These are phyloP conservation scores for Drepana falcataria DNA, from an alignment of 2,888 invertebrate genomes.

Conservation along the genomic window DNA sequence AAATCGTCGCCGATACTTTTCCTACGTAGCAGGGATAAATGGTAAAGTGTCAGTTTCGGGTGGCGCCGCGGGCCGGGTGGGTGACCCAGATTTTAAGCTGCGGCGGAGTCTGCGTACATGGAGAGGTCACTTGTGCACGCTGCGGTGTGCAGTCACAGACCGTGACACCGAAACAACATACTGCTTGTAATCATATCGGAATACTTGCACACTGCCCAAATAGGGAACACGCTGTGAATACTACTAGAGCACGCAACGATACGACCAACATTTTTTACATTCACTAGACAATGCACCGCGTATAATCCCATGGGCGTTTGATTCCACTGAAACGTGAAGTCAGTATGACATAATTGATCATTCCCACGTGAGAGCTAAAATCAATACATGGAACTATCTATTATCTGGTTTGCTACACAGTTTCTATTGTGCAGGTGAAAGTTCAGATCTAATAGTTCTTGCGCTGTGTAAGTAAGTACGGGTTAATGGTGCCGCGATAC, in stretches of 20 bases:
- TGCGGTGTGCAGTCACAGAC: constrained; percentile 32
- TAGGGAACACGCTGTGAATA: constrained; percentile 21
- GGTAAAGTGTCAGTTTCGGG: constrained; percentile 38
- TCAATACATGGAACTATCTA: constrained; percentile 22
- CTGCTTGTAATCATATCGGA: constrained; percentile 30
- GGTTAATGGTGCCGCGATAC: constrained; percentile 13
- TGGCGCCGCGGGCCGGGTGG: constrained; percentile 32
- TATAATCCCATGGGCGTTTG: constrained; percentile 28
- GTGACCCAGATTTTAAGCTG: constrained; percentile 58
- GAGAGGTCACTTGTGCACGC: constrained; percentile 45
- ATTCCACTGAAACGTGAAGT: constrained; percentile 30
- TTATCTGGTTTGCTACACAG: constrained; percentile 37
- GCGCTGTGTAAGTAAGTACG: constrained; percentile 17
- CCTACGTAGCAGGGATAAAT: constrained; percentile 4
- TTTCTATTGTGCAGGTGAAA: constrained; percentile 64
- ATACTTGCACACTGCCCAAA: constrained; percentile 20
- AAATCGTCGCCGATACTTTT: not conserved
- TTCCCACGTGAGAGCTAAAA: constrained; percentile 44
- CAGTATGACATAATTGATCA: constrained; percentile 38
- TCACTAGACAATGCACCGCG: constrained; percentile 9
- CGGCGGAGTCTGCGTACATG: constrained; percentile 52
- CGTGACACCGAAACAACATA: constrained; percentile 43
- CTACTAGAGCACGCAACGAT: constrained; percentile 21
- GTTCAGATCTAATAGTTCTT: constrained; percentile 43
- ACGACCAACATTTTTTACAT: constrained; percentile 1